Percentiles rank a stretch among this genome's conserved stretches.
These are phyloP conservation scores for Vulpes ferrilata DNA, from an alignment of 2,113 vertebrate species.

Conservation along the genomic window DNA sequence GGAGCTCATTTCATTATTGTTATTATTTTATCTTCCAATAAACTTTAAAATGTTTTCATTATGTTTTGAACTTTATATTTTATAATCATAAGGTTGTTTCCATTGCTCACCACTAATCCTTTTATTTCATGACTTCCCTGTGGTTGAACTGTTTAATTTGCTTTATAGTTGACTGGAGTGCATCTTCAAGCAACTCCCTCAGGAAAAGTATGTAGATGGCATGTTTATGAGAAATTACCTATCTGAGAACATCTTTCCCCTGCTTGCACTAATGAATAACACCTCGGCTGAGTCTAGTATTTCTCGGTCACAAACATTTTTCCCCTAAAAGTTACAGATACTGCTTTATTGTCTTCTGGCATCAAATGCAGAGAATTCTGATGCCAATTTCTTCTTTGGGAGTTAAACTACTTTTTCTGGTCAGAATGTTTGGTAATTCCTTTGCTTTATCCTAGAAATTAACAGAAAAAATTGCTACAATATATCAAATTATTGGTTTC, in stretches of 20 bases:
- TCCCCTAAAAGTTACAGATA: background rate
- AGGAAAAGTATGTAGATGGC: constrained; percentile 5
- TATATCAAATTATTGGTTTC: background rate
- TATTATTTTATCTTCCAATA: constrained; percentile 63
- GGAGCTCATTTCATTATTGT: background rate
- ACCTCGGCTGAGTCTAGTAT: constrained; percentile 27
- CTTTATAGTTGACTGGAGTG: constrained; percentile 44
- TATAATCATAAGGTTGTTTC: background rate
- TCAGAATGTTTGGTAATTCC: background rate
- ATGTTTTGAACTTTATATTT: constrained; percentile 58
- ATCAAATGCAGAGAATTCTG: constrained; percentile 26
- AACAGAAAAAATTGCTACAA: background rate
- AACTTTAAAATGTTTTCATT: constrained; percentile 49
- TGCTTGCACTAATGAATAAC: constrained; percentile 10
- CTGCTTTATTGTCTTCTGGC: constrained; percentile 1
- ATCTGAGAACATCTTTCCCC: constrained; percentile 30
- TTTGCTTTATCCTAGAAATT: constrained; percentile 34
- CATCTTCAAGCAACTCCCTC: constrained; percentile 21
- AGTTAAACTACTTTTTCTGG: background rate
- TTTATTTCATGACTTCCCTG: constrained; percentile 57
- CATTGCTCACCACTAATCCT: constrained; percentile 15
- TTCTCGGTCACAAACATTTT: constrained; percentile 58
- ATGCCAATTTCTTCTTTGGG: background rate
- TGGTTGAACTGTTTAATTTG: constrained; percentile 57
- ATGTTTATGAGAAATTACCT: constrained; percentile 17